Evolutionary conservation across 2,888 invertebrate species (phyloP).

Genomic region (Drosophila buzzatii): DNA sequence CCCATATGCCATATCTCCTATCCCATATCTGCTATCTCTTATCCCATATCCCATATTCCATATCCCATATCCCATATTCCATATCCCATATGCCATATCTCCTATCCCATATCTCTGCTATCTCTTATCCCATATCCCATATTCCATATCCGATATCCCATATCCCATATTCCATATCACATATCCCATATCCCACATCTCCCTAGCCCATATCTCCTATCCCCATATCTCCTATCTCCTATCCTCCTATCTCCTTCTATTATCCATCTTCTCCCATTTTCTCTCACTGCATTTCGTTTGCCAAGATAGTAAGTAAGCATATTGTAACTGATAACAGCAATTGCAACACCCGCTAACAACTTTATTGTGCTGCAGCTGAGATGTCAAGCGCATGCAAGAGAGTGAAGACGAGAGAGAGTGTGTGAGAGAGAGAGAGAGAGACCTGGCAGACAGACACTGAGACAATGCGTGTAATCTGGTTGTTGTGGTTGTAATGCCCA

Average conservation of each 20-base stretch:
- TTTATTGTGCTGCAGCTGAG: constrained; percentile 38
- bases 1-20: neutral
- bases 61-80: too few species aligned
- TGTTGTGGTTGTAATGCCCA: constrained; percentile 45
- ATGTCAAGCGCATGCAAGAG: neutral
- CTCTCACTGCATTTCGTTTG: constrained; percentile 29
- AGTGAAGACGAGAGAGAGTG: too few species aligned
- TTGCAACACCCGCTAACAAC: constrained; percentile 51
- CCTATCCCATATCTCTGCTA: too few species aligned
- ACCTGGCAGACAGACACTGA: neutral
- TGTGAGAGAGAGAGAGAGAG: neutral
- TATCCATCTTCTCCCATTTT: neutral
- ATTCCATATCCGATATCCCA: too few species aligned
- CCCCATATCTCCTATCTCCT: neutral
- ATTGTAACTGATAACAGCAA: constrained; percentile 51
- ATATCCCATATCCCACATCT: too few species aligned
- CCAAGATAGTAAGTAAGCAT: constrained; percentile 31
- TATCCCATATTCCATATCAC: too few species aligned
- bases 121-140: too few species aligned
- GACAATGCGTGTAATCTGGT: constrained; percentile 51
- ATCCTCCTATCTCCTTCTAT: neutral
- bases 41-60: neutral
- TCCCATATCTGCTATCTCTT: neutral
- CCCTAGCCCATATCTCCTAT: too few species aligned
- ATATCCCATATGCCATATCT: too few species aligned